Conservation (phyloP, 2,113 vertebrate species). For the Osmerus eperlanus region DNA sequence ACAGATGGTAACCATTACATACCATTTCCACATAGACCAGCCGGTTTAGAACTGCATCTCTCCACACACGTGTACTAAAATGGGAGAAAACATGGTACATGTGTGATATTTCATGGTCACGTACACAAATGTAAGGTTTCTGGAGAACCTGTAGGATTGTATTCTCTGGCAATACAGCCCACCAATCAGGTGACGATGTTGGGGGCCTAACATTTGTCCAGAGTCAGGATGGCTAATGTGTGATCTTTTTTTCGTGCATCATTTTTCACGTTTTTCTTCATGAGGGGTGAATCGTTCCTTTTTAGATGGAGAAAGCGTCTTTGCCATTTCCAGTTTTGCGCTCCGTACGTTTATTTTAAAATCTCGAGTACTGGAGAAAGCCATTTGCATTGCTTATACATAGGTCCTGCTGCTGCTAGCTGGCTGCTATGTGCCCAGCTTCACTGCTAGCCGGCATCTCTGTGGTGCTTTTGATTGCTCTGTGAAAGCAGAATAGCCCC, state of each 20-base stretch:
- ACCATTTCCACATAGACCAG: constrained; percentile 3
- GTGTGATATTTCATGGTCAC: not conserved
- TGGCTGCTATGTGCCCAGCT: constrained; percentile 37
- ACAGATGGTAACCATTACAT: constrained; percentile 30
- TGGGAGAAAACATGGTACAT: not conserved
- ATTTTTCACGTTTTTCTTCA: no score
- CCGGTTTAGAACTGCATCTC: not conserved
- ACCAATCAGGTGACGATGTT: no score
- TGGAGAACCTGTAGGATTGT: no score
- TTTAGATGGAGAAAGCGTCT: no score
- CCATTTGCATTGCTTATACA: constrained; percentile 23
- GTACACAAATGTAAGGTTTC: no score
- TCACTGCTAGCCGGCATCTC: constrained; percentile 36
- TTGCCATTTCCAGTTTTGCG: no score
- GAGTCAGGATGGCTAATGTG: no score
- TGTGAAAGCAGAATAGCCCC: constrained; percentile 61
- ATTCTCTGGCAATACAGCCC: no score
- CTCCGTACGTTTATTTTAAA: not conserved
- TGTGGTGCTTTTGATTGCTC: constrained; percentile 59
- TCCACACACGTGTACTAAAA: not conserved
- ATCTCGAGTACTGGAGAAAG: constrained; percentile 29
- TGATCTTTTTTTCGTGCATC: no score
- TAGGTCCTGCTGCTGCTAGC: constrained; percentile 23
- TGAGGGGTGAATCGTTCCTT: no score
- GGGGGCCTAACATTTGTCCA: no score